Base-by-base conservation (phyloP, 2,888 invertebrate species). In the Athalia rosae region DNA sequence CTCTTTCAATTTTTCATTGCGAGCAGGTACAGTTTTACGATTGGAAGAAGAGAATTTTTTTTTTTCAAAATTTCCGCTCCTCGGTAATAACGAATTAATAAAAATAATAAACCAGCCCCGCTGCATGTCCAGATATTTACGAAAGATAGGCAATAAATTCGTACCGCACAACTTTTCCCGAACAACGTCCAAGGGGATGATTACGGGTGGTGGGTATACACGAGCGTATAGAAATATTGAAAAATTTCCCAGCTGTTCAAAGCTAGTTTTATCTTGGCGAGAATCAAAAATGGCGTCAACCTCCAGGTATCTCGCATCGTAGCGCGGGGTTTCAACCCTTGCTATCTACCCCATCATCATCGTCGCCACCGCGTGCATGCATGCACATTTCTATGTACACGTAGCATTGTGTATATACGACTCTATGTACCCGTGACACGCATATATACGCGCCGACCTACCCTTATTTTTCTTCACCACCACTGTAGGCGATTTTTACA, bases 231-330 rank as follows among this genome's bases (percentile, higher is more conserved):
- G 43, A 71, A 78, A 79, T 78, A 80, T 81, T 81, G 79, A 85
- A 87, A 84, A 88, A 86, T 87, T 88, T 88, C 85, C 88, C 89
- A 89, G 89, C 89, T 89, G 89, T 88, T 87, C 82, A 67, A 48
- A 56, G 79, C 84, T 64, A 28, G 28, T 28, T 28, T 77, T 86
- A 89, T 89, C 89, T 85, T 66, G 53, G 77, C 79, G 76, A 73
- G 81, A 81, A 89, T 89, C 89, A 85, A 89, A 87, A 80, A 88
- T 88, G 89, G 88, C 88, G 87, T 76, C 77, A 78, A 62, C 53
- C 67, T 73, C 64, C 67, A 62, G 77, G 78, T 78, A 71, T 77
- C 78, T 28, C 28, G 28, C 28, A 28, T 28, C 28, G 28, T 28
- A 2, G 74, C 73, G 62, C 78, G 79, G 79, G 83, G 82, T 87